Percentiles rank a stretch among this genome's conserved stretches.
Evolutionary conservation across 2,888 invertebrate genomes (phyloP).

Genomic region (Eupeodes luniger): DNA sequence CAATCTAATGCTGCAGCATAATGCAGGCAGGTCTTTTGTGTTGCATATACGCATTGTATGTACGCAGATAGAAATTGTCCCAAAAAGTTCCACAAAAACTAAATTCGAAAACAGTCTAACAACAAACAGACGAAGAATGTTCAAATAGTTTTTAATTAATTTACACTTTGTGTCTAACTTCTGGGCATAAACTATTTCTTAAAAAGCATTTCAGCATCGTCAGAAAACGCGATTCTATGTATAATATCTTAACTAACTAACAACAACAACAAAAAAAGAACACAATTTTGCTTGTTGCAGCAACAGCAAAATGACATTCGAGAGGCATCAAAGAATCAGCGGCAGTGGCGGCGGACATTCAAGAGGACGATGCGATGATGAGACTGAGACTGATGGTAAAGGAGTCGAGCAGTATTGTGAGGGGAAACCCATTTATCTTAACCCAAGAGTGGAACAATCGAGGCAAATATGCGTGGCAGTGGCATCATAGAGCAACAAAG

Average conservation of each 20-base stretch:
- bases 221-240: not conserved
- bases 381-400: no score
- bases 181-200: slow-evolving; percentile 67
- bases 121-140: slow-evolving; percentile 10
- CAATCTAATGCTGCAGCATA: slow-evolving; percentile 44
- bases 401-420: no score
- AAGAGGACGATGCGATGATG: not conserved
- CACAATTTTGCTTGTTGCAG: not conserved
- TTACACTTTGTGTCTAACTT: slow-evolving; percentile 48
- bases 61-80: not conserved
- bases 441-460: slow-evolving; percentile 24
- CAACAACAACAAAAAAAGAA: not conserved
- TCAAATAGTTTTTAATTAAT: slow-evolving; percentile 64
- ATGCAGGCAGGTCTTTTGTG: not conserved
- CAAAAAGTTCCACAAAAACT: slow-evolving; percentile 13
- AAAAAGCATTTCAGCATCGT: slow-evolving; percentile 49
- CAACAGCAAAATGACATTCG: slow-evolving; percentile 41
- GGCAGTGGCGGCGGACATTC: not conserved
- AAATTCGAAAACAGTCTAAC: slow-evolving; percentile 22
- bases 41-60: not conserved
- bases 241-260: not conserved
- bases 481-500: not conserved
- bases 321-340: slow-evolving; percentile 52
- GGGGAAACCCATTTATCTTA: slow-evolving; percentile 19
- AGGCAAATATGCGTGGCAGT: slow-evolving; percentile 45